A percentile compares a stretch with the other conserved stretches of the same genome.
phyloP scores from a whole-genome alignment of 2,797 vertebrate species.

The Coccyzus lansbergi region DNA sequence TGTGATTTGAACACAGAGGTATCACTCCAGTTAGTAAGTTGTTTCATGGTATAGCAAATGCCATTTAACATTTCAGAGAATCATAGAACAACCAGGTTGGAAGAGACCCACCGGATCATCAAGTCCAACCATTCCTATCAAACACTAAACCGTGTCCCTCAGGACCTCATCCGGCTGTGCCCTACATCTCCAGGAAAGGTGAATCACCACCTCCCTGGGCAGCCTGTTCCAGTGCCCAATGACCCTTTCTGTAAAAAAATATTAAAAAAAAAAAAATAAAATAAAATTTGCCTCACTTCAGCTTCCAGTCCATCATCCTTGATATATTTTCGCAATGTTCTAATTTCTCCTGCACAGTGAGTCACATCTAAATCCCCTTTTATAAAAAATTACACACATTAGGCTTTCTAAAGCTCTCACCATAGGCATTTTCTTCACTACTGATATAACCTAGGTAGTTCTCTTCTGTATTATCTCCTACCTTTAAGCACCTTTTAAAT shows the following conservation, averaged over 20 bases:
- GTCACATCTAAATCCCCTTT: neutral
- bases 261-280: too few species aligned
- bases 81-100: too few species aligned
- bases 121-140: too few species aligned
- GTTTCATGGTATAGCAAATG: neutral
- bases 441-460: neutral
- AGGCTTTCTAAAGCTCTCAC: neutral
- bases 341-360: neutral
- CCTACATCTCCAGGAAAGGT: too few species aligned
- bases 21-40: neutral
- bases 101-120: too few species aligned
- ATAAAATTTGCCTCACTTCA: slow-evolving; percentile 18
- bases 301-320: neutral
- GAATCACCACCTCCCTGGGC: too few species aligned
- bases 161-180: too few species aligned
- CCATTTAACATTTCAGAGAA: neutral
- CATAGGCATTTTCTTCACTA: neutral
- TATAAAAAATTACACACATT: neutral
- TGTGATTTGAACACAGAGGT: neutral
- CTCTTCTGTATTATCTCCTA: neutral
- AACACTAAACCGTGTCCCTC: too few species aligned
- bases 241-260: too few species aligned
- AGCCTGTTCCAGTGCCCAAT: too few species aligned
- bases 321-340: neutral
- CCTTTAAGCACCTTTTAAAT: neutral